These are phyloP conservation scores for Sericinus montela DNA, from an alignment of 2,888 invertebrate genomes.

Conservation along the genomic window DNA sequence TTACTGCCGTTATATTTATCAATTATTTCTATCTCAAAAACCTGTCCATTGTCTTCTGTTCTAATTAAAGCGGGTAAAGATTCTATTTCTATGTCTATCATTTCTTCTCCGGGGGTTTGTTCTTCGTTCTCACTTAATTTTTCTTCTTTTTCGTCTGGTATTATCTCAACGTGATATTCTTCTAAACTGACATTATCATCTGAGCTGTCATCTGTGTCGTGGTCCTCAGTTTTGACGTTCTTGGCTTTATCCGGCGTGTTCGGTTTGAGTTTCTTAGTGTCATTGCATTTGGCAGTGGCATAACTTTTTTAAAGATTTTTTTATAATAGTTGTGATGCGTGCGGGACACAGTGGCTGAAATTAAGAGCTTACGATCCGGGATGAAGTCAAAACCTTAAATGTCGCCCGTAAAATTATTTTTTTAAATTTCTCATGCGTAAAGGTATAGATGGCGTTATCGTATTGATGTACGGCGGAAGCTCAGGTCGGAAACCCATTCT, in stretches of 20 bases:
- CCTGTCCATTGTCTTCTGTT: slow-evolving; percentile 22
- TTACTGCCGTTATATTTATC: slow-evolving; percentile 23
- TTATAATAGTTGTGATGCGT: too few species aligned
- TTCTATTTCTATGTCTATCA: slow-evolving; percentile 26
- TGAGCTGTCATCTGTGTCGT: background rate
- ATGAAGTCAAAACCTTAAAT: too few species aligned
- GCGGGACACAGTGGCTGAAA: too few species aligned
- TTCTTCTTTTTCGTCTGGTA: slow-evolving; percentile 6
- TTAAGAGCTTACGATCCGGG: too few species aligned
- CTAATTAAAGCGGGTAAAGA: slow-evolving; percentile 28
- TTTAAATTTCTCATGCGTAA: too few species aligned
- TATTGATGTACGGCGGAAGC: too few species aligned
- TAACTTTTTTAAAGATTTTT: too few species aligned
- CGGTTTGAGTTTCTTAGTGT: slow-evolving; percentile 4
- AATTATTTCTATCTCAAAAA: slow-evolving; percentile 37
- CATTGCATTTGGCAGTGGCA: slow-evolving; percentile 1
- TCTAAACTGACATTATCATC: slow-evolving; percentile 16
- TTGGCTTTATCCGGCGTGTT: slow-evolving; percentile 6
- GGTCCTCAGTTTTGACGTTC: background rate
- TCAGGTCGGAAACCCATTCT: too few species aligned
- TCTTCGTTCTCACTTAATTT: background rate
- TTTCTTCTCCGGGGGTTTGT: background rate
- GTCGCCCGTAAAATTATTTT: too few species aligned
- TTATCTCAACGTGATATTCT: slow-evolving; percentile 1
- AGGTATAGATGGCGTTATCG: too few species aligned